Evolutionary conservation across 2,797 vertebrate genomes (phyloP).

Genomic region (Bovichtus variegatus): DNA sequence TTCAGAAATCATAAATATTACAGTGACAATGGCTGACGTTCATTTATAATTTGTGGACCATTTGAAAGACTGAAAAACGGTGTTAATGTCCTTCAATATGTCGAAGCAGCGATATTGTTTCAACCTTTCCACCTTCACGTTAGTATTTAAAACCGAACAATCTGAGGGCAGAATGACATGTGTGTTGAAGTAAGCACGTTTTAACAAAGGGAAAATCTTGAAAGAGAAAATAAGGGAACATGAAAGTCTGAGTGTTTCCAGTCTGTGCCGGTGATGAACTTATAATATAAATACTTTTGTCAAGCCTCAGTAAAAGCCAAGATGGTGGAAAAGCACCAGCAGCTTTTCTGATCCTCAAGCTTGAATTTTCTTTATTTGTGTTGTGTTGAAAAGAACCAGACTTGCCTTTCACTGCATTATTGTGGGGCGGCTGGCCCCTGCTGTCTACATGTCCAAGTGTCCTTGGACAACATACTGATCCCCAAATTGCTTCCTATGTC

Average conservation of each 20-base stretch:
- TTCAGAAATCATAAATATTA: no score
- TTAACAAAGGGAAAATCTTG: not conserved
- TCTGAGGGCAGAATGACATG: not conserved
- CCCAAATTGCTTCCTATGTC: no score
- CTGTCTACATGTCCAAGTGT: no score
- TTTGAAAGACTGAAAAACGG: not conserved
- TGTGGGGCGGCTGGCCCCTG: no score
- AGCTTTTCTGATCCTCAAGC: constrained; percentile 22
- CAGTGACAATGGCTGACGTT: not conserved
- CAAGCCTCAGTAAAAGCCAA: constrained; percentile 5
- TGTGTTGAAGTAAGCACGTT: no score
- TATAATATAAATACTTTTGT: constrained; percentile 26
- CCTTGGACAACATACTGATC: no score
- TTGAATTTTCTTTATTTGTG: constrained; percentile 8
- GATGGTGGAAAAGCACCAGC: constrained; percentile 27
- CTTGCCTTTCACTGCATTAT: not conserved
- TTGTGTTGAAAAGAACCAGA: not conserved
- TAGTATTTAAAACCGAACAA: not conserved
- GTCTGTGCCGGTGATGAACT: not conserved
- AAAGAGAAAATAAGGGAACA: not conserved
- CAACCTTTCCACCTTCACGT: not conserved
- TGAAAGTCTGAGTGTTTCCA: not conserved
- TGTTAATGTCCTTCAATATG: not conserved
- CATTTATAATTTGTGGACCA: not conserved
- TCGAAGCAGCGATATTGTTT: not conserved